phyloP scores from a whole-genome alignment of 2,113 vertebrate genomes.

The Gila orcuttii region DNA sequence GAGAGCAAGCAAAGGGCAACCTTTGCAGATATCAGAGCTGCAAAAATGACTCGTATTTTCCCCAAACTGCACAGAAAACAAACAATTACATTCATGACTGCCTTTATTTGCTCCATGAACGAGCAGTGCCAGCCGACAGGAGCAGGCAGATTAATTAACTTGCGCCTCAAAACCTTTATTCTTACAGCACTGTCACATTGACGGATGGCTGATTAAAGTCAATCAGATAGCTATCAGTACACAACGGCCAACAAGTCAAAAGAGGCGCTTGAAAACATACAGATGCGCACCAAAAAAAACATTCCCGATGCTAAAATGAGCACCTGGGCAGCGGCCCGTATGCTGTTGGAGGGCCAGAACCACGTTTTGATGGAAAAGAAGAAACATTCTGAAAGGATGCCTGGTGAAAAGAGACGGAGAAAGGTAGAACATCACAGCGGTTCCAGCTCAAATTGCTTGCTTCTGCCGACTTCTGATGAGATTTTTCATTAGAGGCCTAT shows the following conservation, averaged over 20 bases:
- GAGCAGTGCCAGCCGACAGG: slow-evolving; percentile 86
- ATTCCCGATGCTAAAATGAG: slow-evolving; percentile 18
- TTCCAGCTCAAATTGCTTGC: slow-evolving; percentile 67
- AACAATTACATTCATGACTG: slow-evolving; percentile 92
- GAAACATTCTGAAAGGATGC: slow-evolving; percentile 67
- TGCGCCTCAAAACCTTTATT: slow-evolving; percentile 83
- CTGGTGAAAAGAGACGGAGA: slow-evolving; percentile 47
- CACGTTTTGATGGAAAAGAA: slow-evolving; percentile 44
- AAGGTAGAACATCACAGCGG: slow-evolving; percentile 59
- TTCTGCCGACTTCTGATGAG: slow-evolving; percentile 74
- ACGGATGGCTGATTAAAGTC: slow-evolving; percentile 84
- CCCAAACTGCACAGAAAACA: slow-evolving; percentile 81
- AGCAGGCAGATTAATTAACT: slow-evolving; percentile 92
- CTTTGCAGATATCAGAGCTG: slow-evolving; percentile 68
- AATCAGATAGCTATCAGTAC: slow-evolving; percentile 77
- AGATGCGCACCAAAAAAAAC: slow-evolving; percentile 26
- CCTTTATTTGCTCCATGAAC: slow-evolving; percentile 90
- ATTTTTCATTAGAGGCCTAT: slow-evolving; percentile 78
- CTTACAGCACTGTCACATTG: slow-evolving; percentile 84
- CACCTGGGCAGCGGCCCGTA: slow-evolving; percentile 12
- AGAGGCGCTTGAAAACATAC: slow-evolving; percentile 17
- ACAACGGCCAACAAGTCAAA: slow-evolving; percentile 59
- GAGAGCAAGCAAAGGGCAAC: slow-evolving; percentile 67
- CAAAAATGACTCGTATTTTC: slow-evolving; percentile 76
- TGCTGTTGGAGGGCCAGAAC: slow-evolving; percentile 24